Evolutionary conservation across 1,140 invertebrate species (phyloP).

Genomic region (Drusus annulatus): DNA sequence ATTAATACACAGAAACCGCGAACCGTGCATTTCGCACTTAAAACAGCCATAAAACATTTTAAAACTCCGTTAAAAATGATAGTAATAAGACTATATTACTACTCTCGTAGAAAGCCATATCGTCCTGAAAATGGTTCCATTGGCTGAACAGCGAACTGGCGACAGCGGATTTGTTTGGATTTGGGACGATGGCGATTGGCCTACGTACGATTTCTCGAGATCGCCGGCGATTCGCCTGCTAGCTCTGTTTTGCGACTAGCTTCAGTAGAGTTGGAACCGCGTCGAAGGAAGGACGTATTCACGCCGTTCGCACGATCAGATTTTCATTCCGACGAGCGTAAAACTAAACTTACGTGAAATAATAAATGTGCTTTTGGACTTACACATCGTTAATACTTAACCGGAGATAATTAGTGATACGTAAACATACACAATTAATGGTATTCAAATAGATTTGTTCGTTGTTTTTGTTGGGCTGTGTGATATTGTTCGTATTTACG

Average conservation of each 20-base stretch:
- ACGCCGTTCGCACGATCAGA: background rate
- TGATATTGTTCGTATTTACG: background rate
- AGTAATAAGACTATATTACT: background rate
- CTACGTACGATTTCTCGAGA: conserved; percentile 35
- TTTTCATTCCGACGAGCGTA: background rate
- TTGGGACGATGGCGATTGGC: conserved; percentile 38
- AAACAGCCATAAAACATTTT: too few relatives aligned
- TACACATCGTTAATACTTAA: background rate
- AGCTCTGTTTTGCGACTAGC: background rate
- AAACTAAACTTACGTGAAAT: conserved; percentile 1
- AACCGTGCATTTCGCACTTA: background rate
- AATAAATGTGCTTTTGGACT: conserved; percentile 31
- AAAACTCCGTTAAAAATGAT: conserved; percentile 2
- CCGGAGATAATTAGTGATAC: background rate
- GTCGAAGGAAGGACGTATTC: background rate
- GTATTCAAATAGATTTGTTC: too few relatives aligned
- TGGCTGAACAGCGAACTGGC: background rate
- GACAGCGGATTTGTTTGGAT: background rate
- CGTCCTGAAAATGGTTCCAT: conserved; percentile 9
- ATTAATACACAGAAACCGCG: background rate
- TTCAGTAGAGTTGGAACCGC: conserved; percentile 18
- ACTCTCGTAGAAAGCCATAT: background rate
- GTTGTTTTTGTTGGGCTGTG: too few relatives aligned
- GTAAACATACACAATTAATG: background rate
- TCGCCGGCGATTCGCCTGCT: background rate